Base-by-base conservation (phyloP, 1,140 invertebrate species). In the Pentalonia nigronervosa region DNA sequence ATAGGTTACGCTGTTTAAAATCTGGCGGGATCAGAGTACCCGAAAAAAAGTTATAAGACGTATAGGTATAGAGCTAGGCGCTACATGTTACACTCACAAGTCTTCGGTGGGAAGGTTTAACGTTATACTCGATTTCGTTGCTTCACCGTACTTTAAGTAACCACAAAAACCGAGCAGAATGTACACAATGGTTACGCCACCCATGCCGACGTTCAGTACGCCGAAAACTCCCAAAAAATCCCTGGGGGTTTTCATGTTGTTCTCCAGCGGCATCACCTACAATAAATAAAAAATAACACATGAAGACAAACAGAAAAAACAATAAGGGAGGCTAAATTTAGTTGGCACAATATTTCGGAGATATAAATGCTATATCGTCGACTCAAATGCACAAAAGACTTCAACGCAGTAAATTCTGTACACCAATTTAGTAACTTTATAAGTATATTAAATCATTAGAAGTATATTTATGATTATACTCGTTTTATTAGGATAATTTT, bases 171-270 rank as follows among this genome's bases (percentile, higher is more conserved):
- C 98, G 34, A 99, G 96, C 25, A 98, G 95, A 94, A 98, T 97
- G 95, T 99, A 99, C n/a, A 98, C 96, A 41, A 98, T 94, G 8
- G 97, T 97, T 1, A 99, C 98, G 2, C 97, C 97, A 1, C 97
- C 96, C 98, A 99, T 99, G 53, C 98, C 97, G 94, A 97, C 97
- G 95, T 98, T 99, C 23, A 99, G 95, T 7, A 99, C 98, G 67
- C 98, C 98, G 94, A 97, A 98, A 89, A 97, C 95, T 17, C 98
- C 98, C 21, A 97, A 96, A 95, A 99, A 98, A 93, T 97, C 96
- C 94, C 97, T 96, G 0, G 98, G 98, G 7, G 97, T 97, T 95
- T 97, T 97, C 98, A 99, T 99, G 92, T 97, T 97, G 94, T 99
- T 99, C 95, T 99, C 98, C 93, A 99, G 95, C 0, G 98, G 98